Evolutionary conservation across 2,888 invertebrate genomes (phyloP).

Genomic region (Agrochola macilenta): DNA sequence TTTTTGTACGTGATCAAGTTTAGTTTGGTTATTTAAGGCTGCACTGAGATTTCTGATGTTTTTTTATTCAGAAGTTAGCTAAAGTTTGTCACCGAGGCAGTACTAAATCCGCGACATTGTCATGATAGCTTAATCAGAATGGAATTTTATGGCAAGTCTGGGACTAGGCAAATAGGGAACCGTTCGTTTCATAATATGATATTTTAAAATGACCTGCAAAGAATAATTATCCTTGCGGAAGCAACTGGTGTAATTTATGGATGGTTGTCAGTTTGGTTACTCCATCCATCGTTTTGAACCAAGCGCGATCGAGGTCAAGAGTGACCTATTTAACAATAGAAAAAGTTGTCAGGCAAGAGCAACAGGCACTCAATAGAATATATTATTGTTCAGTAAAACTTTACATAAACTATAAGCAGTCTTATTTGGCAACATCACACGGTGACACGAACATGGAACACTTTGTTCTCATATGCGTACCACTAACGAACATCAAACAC

Average conservation of each 20-base stretch:
- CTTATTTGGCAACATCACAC: background rate
- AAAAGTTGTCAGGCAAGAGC: background rate
- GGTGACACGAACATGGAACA: too few species aligned
- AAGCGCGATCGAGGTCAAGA: background rate
- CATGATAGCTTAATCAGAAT: constrained; percentile 27
- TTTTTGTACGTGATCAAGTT: constrained; percentile 80
- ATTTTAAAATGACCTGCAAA: background rate
- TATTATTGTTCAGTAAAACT: background rate
- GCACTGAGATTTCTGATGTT: constrained; percentile 66
- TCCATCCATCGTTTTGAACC: too few species aligned
- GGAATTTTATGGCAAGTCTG: constrained; percentile 14
- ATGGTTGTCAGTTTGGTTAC: background rate
- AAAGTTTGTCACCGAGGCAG: constrained; percentile 43
- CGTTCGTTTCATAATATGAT: background rate
- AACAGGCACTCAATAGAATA: background rate
- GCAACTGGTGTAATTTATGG: background rate
- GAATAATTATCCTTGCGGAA: background rate
- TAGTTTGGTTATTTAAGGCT: constrained; percentile 71
- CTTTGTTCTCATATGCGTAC: too few species aligned
- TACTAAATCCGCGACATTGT: constrained; percentile 31
- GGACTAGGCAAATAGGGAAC: background rate
- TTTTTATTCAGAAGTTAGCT: constrained; percentile 59
- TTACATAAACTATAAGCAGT: background rate
- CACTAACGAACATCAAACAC: too few species aligned
- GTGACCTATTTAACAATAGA: background rate